Evolutionary conservation across 2,797 vertebrate genomes (phyloP).

Genomic region (Takifugu rubripes): DNA sequence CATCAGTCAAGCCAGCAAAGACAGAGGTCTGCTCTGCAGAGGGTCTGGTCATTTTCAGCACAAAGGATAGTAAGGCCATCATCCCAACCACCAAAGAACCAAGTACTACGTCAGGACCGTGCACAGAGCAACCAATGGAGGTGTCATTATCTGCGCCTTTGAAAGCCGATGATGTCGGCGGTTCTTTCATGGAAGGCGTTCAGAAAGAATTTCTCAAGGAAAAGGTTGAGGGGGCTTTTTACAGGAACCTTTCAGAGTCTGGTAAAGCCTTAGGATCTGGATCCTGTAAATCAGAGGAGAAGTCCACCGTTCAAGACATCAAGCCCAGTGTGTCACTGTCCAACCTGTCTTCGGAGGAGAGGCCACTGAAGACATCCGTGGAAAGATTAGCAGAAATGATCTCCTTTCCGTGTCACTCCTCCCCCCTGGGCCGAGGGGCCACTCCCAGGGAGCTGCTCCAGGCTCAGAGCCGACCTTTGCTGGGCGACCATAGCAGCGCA

Average conservation of each 20-base stretch:
- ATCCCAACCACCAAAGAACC: conserved; percentile 79
- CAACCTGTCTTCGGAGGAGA: conserved; percentile 76
- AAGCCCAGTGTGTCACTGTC: conserved; percentile 71
- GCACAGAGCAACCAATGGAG: conserved; percentile 73
- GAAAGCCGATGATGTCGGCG: conserved; percentile 46
- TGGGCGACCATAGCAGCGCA: conserved; percentile 65
- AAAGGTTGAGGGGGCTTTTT: conserved; percentile 49
- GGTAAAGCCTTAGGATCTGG: conserved; percentile 52
- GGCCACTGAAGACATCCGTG: conserved; percentile 72
- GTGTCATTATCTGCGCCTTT: conserved; percentile 59
- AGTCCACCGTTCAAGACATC: conserved; percentile 68
- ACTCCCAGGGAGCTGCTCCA: conserved; percentile 55
- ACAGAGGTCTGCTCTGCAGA: conserved; percentile 55
- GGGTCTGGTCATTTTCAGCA: conserved; percentile 60
- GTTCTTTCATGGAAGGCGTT: conserved; percentile 52
- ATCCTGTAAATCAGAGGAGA: conserved; percentile 47
- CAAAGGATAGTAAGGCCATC: conserved; percentile 75
- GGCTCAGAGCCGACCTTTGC: conserved; percentile 45
- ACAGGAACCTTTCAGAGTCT: conserved; percentile 55
- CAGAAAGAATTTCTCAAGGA: conserved; percentile 57
- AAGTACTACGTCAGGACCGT: conserved; percentile 64
- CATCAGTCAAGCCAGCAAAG: conserved; percentile 63
- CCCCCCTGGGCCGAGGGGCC: conserved; percentile 44
- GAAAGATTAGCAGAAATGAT: conserved; percentile 72
- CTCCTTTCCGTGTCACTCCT: conserved; percentile 54